phyloP scores from a whole-genome alignment of 2,113 vertebrate genomes.

The Pseudopodoces humilis region DNA sequence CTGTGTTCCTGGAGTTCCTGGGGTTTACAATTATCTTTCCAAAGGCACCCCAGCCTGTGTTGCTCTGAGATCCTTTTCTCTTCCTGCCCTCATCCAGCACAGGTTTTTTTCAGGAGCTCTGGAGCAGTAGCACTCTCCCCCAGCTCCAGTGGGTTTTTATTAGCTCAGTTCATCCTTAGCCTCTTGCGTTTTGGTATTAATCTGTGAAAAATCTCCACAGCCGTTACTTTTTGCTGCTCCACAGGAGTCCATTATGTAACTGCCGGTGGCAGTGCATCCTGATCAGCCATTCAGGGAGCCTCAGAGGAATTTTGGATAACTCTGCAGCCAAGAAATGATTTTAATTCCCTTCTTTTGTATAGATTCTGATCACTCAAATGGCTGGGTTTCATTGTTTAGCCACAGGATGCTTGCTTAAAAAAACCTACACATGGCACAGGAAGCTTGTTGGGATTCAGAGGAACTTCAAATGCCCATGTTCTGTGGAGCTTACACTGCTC shows the following conservation, averaged over 20 bases:
- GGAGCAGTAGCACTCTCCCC: background rate
- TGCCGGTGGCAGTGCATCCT: background rate
- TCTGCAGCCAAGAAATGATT: background rate
- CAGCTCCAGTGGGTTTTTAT: background rate
- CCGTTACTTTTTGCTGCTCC: background rate
- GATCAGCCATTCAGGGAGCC: background rate
- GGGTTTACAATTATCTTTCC: background rate
- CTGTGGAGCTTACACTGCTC: background rate
- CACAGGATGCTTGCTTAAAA: slow-evolving; percentile 3
- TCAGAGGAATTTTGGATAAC: background rate
- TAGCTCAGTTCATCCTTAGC: background rate
- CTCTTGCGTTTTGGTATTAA: background rate
- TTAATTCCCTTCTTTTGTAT: background rate
- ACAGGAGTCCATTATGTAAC: background rate
- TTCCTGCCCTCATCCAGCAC: background rate
- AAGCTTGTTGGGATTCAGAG: background rate
- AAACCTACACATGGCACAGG: background rate
- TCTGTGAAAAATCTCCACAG: background rate
- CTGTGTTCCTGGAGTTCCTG: background rate
- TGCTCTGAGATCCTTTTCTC: background rate
- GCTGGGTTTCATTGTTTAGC: background rate
- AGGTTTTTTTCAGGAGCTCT: background rate
- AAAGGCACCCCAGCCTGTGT: rapidly evolving
- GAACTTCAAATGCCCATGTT: background rate
- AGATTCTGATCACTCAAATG: background rate